phyloP scores from a whole-genome alignment of 2,888 invertebrate species.

The Sinotaia quadrata region DNA sequence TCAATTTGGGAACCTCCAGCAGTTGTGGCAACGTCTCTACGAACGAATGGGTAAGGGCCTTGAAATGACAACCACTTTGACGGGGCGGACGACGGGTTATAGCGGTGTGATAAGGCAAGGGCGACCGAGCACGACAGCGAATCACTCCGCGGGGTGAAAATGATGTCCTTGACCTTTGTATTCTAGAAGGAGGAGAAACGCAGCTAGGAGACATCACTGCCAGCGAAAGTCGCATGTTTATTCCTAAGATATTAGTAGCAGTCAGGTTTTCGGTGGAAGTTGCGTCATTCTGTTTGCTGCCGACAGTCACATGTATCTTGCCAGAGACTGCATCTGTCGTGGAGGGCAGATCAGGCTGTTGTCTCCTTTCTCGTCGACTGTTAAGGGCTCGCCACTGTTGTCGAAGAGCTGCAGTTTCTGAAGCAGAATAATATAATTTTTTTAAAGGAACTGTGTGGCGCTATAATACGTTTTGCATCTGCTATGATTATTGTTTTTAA shows the following conservation, averaged over 20 bases:
- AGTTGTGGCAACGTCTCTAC: slow-evolving; percentile 14
- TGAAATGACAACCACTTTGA: no score
- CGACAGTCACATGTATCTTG: neutral
- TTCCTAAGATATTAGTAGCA: no score
- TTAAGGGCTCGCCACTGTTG: neutral
- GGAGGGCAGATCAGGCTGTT: neutral
- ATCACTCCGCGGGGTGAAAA: neutral
- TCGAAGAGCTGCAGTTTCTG: slow-evolving; percentile 25
- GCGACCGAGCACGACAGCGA: neutral
- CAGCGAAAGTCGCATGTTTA: no score
- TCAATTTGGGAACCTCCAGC: neutral
- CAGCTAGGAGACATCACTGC: neutral
- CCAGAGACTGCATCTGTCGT: neutral
- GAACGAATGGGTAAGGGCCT: slow-evolving; percentile 16
- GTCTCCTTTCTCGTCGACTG: neutral
- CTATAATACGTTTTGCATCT: no score
- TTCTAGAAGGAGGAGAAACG: neutral
- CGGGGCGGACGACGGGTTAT: neutral
- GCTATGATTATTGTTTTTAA: no score
- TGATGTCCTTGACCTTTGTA: neutral
- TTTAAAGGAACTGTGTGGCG: no score
- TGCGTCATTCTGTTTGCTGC: neutral
- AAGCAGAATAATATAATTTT: neutral
- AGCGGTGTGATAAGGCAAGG: slow-evolving; percentile 5
- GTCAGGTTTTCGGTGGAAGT: no score